Evolutionary conservation across 53 echinoderm and acorn worm genomes (phyloP), one percentile per base, ranked within the genome.

Genomic region (Patiria pectinifera): DNA sequence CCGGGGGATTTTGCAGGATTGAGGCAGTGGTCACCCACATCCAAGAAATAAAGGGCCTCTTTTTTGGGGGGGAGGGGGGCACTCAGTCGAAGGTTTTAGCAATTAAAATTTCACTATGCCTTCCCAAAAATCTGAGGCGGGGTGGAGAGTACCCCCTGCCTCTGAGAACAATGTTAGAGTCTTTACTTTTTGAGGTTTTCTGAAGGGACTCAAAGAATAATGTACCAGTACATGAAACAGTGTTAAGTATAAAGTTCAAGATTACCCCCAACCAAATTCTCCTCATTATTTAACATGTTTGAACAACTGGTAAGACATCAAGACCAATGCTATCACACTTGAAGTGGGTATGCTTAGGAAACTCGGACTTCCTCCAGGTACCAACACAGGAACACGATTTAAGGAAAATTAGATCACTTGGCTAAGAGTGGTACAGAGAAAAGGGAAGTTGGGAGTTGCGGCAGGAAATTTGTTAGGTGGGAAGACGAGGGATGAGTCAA

Each of bases 321-420:
- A 7, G 66, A 35, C 45, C 26, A 71, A 12, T 44, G 21, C 69
- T 11, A 26, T 47, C 74, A 74, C 1, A 4, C 24, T 74, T 74
- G 24, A 24, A 74, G 74, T 10, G 10, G 74, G 9, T 10, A 74
- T 53, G 53, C 8, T 9, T 74, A 21, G 74, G 24, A 74, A 79
- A 46, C 46, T 1, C 5, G 13, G 47, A 74, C 75, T 87, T 77
- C 80, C 77, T 79, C 63, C 11, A 76, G 74, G 76, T 86, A 66
- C 5, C 5, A 62, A 19, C 71, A 53, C 47, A 62, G 74, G 53
- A 49, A 45, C 44, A 87, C 35, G 11, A 76, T 7, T 75, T 89
- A 16, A 53, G 35, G 6, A 14, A 49, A 89, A 78, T 89, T 11
- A 62, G 61, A 78, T 15, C 76, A 26, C 25, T 15, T 14, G 80